A percentile compares a stretch with the other conserved stretches of the same genome.
Evolutionary conservation across 2,797 vertebrate species (phyloP).

Genomic region (Chrosomus eos): DNA sequence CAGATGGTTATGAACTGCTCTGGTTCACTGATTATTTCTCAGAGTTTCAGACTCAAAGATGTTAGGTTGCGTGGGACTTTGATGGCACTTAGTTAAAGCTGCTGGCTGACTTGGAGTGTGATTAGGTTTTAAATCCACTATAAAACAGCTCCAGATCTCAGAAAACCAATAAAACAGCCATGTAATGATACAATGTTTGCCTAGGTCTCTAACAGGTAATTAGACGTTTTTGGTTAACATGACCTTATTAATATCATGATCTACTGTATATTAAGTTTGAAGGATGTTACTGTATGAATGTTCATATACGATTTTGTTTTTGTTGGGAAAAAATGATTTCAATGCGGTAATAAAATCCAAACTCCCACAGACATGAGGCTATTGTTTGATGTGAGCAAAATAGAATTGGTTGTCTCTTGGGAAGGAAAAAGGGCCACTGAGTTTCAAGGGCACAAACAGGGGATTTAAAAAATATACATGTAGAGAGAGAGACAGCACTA

Average conservation of each 20-base stretch:
- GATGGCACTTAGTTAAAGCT: conserved; percentile 49
- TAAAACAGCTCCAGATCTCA: conserved; percentile 24
- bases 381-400: not conserved
- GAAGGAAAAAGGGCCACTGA: conserved; percentile 21
- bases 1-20: conserved; percentile 49
- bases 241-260: not conserved
- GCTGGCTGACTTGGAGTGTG: conserved; percentile 42
- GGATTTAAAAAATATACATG: conserved; percentile 25
- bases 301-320: not conserved
- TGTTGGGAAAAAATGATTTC: not conserved
- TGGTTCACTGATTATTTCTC: conserved; percentile 46
- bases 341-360: not conserved
- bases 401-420: not conserved
- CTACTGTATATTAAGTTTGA: not conserved
- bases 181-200: not conserved
- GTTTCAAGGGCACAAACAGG: conserved; percentile 35
- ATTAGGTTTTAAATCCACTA: conserved; percentile 37
- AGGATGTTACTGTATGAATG: not conserved
- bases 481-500: conserved; percentile 1
- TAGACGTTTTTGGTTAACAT: not conserved
- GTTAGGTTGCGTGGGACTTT: conserved; percentile 46
- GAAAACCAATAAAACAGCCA: conserved; percentile 7
- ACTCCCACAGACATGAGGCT: not conserved
- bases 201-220: not conserved
- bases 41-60: conserved; percentile 51